Base-by-base conservation (phyloP, 2,113 vertebrate species). In the Lepisosteus oculatus region DNA sequence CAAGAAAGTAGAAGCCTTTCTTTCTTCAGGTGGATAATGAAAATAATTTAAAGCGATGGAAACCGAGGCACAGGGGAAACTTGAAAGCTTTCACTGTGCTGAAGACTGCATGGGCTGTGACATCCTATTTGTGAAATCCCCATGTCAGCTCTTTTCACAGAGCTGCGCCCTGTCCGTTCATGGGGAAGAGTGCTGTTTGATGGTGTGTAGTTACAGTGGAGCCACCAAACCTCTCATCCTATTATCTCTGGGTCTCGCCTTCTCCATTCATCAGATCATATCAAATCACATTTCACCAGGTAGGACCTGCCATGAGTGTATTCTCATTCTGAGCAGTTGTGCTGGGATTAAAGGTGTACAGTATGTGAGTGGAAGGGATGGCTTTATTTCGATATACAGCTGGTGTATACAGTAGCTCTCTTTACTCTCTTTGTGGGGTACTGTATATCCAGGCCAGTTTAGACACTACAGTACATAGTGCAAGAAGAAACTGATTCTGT, bases 21-120 rank as follows among this genome's bases (percentile, higher is more conserved):
- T 14, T 66, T 66, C 63, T 45, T 13, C 64, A 8, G 42, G 12
- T 66, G 14, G 64, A 66, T 45, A 66, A 47, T 66, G 43, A 45
- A 47, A 66, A 45, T 43, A 14, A 47, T n/a, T 8, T 47, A 7
- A 66, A 51, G 5, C 3, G 61, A 15, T 5, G 17, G 17, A 29
- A 63, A 29, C 3, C 2, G 29, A 63, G 61, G 29, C 3, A 63
- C n/a, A 29, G 47, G 9, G 47, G 5, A 51, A 51, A 51, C 47
- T 51, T 51, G 47, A 51, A 51, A 51, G 47, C 47, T 51, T 51
- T 51, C 47, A 6, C 47, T 9, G 47, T 9, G 47, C 9, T 51
- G 5, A 51, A 51, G 61, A 29, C 15, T 63, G 80, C 12, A 1
- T 2, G 14, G 14, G 55, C 41, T 54, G 13, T 17, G 43, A 6